These are phyloP conservation scores for Dromococcyx pavoninus DNA, from an alignment of 2,797 vertebrate genomes.

Conservation along the genomic window DNA sequence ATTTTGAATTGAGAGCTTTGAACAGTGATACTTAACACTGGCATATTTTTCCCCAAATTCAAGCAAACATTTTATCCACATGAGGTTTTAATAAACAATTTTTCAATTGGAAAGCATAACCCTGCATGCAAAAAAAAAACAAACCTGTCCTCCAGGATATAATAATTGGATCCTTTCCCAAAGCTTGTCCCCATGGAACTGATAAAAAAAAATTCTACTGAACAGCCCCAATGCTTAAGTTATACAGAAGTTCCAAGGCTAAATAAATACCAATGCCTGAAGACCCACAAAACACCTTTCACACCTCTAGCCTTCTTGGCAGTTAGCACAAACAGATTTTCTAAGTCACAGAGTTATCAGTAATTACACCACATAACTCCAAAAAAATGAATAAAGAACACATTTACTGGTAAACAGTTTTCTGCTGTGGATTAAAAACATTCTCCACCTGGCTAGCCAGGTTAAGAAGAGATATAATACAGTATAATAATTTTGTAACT, in stretches of 20 bases:
- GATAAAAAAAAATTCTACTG: slow-evolving; percentile 3
- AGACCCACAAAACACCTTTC: not conserved
- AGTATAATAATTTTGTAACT: slow-evolving; percentile 17
- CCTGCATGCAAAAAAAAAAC: not conserved
- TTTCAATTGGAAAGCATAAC: slow-evolving; percentile 20
- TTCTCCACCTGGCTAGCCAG: slow-evolving; percentile 16
- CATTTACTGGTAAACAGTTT: not conserved
- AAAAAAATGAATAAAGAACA: not conserved
- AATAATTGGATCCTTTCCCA: slow-evolving; percentile 37
- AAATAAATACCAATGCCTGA: not conserved
- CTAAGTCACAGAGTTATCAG: not conserved
- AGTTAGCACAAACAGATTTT: not conserved
- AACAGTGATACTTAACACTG: not conserved
- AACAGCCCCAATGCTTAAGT: not conserved
- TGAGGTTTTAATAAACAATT: not conserved
- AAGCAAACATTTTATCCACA: not conserved
- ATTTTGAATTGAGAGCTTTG: too few species aligned
- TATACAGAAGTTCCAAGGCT: not conserved
- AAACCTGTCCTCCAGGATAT: not conserved
- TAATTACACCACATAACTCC: not conserved
- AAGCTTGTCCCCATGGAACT: slow-evolving; percentile 27
- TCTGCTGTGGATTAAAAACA: not conserved
- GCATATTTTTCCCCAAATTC: not conserved
- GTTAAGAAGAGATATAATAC: not conserved
- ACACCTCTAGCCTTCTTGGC: not conserved